Base-by-base conservation (phyloP, 2,888 invertebrate genomes). In the Carpatolechia fugitivella region DNA sequence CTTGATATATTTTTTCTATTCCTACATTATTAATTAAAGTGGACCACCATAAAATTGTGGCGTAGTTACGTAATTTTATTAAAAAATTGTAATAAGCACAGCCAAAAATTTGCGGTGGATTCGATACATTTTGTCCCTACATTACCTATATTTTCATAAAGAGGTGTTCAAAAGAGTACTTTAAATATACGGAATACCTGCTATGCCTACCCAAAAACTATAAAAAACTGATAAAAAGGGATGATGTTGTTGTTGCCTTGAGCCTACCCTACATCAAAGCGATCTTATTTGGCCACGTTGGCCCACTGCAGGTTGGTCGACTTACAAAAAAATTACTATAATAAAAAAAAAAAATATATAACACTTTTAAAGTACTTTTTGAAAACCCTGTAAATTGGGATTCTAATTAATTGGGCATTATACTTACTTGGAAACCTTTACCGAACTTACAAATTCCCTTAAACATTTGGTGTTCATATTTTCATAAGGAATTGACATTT, bases 21-120 rank as follows among this genome's bases (percentile, higher is more conserved):
- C n/a, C 55, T 55, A 49, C 41, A 13, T 31, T 14, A 62, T 57
- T 65, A 63, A 62, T 57, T 65, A 63, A 60, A 60, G 63, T 65
- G 61, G 57, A 71, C 76, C 78, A 78, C 78, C 73, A 68, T 70
- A 75, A 76, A 76, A 73, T 69, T 60, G 72, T 76, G 78, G 76
- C 66, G 46, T 60, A 48, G 63, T 65, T 60, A 59, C 44, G 67
- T 63, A 63, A 44, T 44, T 68, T 70, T 66, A 65, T 70, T 65
- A 61, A 71, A 72, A 68, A 68, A 70, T 64, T 76, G 74, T 72
- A 78, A 79, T 76, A 83, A 86, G 86, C 88, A 89, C 89, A 87
- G 88, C 88, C 89, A 82, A 82, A 77, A 76, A 68, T 80, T 81
- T 78, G 80, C 80, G 78, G 80, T 85, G 86, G 88, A 86, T 72